Percentiles rank a stretch among this genome's conserved stretches.
These are phyloP conservation scores for Siniperca scherzeri DNA, from an alignment of 2,797 vertebrate species.

Conservation along the genomic window DNA sequence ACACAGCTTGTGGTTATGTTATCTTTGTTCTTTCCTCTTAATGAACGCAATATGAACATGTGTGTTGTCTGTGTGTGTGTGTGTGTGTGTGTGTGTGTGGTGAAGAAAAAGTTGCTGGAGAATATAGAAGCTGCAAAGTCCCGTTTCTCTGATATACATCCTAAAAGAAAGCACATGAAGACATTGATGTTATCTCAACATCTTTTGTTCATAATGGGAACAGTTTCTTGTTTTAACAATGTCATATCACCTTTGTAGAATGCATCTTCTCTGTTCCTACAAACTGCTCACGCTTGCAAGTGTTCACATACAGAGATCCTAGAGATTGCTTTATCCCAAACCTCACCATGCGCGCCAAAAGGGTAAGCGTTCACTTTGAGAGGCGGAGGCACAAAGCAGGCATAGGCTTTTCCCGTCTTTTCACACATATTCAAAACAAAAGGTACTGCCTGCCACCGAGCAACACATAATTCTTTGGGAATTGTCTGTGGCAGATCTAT, in stretches of 20 bases:
- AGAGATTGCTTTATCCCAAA: constrained; percentile 24
- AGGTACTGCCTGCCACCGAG: constrained; percentile 52
- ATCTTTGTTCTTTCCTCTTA: constrained; percentile 41
- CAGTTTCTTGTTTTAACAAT: constrained; percentile 32
- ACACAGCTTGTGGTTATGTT: constrained; percentile 47
- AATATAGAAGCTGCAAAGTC: constrained; percentile 24
- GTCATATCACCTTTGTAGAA: constrained; percentile 25
- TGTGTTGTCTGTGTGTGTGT: neutral
- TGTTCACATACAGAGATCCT: constrained; percentile 32
- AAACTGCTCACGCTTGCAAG: constrained; percentile 31
- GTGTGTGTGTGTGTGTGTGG: neutral
- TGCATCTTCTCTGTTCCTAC: neutral
- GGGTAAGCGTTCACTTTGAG: constrained; percentile 51
- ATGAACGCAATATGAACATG: constrained; percentile 27
- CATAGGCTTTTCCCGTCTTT: constrained; percentile 39
- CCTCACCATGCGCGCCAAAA: constrained; percentile 28
- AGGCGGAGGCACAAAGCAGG: constrained; percentile 41
- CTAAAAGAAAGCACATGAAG: neutral
- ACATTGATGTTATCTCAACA: neutral
- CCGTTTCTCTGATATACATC: neutral
- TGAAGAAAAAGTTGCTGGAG: constrained; percentile 31
- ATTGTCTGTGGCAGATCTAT: constrained; percentile 49
- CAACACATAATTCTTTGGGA: constrained; percentile 53
- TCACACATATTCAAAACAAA: constrained; percentile 57
- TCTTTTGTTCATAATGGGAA: constrained; percentile 25